phyloP scores from a whole-genome alignment of 2,888 invertebrate species.

The Elegia similella region DNA sequence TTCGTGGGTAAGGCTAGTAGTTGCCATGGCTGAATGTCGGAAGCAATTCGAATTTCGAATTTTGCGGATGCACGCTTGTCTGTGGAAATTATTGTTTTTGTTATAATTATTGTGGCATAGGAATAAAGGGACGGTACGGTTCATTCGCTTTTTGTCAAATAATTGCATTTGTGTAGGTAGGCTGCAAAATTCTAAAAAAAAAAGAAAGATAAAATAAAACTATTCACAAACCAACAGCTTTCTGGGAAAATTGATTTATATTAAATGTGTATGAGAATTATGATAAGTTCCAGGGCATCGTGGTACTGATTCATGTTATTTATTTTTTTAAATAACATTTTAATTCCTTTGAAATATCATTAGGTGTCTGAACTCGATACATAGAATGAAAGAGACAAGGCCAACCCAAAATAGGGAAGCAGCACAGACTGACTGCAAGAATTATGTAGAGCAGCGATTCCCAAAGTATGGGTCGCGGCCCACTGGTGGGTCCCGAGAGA shows the following conservation, averaged over 20 bases:
- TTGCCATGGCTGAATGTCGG: constrained; percentile 21
- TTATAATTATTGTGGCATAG: constrained; percentile 3
- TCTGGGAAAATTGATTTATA: no score
- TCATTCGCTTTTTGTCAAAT: background rate
- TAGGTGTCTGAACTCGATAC: no score
- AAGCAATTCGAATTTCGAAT: constrained; percentile 24
- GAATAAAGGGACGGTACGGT: background rate
- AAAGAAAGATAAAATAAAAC: no score
- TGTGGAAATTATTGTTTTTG: constrained; percentile 8
- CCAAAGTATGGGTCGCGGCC: no score
- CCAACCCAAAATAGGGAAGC: background rate
- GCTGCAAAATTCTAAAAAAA: no score
- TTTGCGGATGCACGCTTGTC: constrained; percentile 12
- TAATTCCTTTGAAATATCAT: no score
- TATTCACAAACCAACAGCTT: no score
- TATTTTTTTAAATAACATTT: no score
- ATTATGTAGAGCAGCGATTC: background rate
- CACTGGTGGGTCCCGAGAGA: no score
- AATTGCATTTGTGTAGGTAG: background rate
- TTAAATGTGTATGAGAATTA: no score
- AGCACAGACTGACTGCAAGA: background rate
- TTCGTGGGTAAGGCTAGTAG: background rate
- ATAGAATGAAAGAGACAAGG: background rate
- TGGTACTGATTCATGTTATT: no score
- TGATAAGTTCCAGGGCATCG: no score